These are phyloP conservation scores for Caenorhabditis imperialis DNA, from an alignment of 2,888 invertebrate genomes.

Conservation along the genomic window DNA sequence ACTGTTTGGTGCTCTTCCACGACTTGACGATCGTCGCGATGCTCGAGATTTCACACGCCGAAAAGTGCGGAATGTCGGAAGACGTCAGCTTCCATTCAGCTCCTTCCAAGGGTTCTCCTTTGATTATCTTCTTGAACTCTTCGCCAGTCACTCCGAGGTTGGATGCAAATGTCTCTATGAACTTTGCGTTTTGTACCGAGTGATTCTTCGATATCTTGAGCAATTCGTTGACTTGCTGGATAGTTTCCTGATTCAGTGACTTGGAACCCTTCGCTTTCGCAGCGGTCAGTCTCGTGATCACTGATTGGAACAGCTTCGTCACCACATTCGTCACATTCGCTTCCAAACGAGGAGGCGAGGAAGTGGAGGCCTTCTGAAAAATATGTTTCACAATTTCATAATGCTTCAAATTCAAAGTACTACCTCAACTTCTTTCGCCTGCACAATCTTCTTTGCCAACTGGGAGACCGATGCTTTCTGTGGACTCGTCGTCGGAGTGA, in stretches of 20 bases:
- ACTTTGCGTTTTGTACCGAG: not conserved
- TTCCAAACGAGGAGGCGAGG: not conserved
- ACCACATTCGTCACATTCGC: not conserved
- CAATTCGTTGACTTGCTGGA: not conserved
- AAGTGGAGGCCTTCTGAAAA: not conserved
- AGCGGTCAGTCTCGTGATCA: not conserved
- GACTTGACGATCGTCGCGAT: conserved; percentile 16
- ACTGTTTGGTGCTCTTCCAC: conserved; percentile 18
- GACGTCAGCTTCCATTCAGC: conserved; percentile 16
- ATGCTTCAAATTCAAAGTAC: too few species aligned
- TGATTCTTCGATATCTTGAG: not conserved
- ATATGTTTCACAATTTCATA: too few species aligned
- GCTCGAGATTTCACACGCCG: not conserved
- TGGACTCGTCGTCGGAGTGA: too few species aligned
- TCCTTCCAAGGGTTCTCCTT: conserved; percentile 1
- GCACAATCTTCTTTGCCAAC: conserved; percentile 17
- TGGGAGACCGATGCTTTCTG: not conserved
- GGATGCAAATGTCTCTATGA: not conserved
- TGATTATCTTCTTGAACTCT: not conserved
- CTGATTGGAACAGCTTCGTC: not conserved
- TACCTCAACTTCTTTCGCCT: not conserved
- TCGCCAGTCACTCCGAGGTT: not conserved
- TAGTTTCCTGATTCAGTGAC: not conserved
- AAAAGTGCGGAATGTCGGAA: conserved; percentile 7
- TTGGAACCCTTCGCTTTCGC: not conserved